These are phyloP conservation scores for Phrynosoma blainvillii DNA, from an alignment of 2,113 vertebrate species.

Conservation along the genomic window DNA sequence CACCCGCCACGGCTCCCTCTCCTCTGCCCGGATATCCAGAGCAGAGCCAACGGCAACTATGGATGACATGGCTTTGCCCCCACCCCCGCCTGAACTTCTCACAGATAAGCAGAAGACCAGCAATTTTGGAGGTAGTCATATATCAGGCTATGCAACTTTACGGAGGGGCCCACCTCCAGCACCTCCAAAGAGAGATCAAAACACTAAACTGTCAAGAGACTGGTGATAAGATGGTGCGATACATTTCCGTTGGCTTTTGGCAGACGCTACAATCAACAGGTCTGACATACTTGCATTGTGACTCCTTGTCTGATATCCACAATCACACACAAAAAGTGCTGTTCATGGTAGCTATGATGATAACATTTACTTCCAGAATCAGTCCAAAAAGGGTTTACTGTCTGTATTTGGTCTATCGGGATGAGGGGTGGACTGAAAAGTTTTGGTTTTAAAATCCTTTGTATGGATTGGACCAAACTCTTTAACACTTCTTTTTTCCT, in stretches of 20 bases:
- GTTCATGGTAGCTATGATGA: constrained; percentile 48
- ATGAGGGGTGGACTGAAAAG: constrained; percentile 46
- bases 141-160: constrained; percentile 97
- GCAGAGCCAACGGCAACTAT: constrained; percentile 88
- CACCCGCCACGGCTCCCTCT: constrained; percentile 89
- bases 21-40: constrained; percentile 82
- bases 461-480: constrained; percentile 78
- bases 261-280: constrained; percentile 17
- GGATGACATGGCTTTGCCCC: constrained; percentile 95
- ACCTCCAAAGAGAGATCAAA: constrained; percentile 93
- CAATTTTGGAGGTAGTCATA: constrained; percentile 82
- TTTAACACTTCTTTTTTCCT: constrained; percentile 62
- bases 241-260: not conserved
- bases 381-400: constrained; percentile 34
- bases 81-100: constrained; percentile 91
- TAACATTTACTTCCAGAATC: constrained; percentile 54
- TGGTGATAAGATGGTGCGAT: constrained; percentile 78
- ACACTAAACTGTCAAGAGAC: constrained; percentile 93
- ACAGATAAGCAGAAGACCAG: constrained; percentile 82
- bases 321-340: constrained; percentile 54
- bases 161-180: constrained; percentile 92
- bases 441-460: constrained; percentile 56
- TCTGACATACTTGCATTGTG: constrained; percentile 25
- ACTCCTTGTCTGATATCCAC: constrained; percentile 34
- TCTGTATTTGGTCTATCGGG: constrained; percentile 41